Evolutionary conservation across 2,797 vertebrate species (phyloP), one percentile per base, ranked within the genome.

Genomic region (Myotis daubentonii): DNA sequence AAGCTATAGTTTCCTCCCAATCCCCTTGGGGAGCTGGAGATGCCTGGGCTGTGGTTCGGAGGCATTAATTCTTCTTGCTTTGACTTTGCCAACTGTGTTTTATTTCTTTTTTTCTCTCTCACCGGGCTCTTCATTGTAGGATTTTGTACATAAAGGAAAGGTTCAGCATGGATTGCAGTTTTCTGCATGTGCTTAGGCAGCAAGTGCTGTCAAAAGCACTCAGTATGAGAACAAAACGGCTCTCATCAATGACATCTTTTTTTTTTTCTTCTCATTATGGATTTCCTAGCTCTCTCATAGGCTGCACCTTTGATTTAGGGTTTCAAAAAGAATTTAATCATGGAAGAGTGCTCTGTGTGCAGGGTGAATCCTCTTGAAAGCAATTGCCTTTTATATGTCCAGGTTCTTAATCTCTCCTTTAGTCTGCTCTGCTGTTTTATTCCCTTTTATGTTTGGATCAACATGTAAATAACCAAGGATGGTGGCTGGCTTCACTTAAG

Each of bases 261-360:
- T 92, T 41, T 86, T 60, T 60, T 57, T 4, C 2, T 23, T 10
- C 17, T 6, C 57, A 49, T 92, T 97, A 49, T 87, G 96, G 53
- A 85, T 92, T 97, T 94, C 91, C 75, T 87, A 95, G 65, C 41
- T 81, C 78, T 82, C 95, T 96, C 33, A 89, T 97, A 97, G 96
- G 79, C 30, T 87, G 82, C 11, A 57, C 87, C 95, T 98, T 97
- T 97, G 96, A 97, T 97, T 97, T 96, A 88, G 88, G 76, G 95
- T 97, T 98, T 98, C 97, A 97, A 96, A 97, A 95, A 83, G 97
- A 98, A 98, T 97, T 97, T 93, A 93, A 89, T 97, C 97, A 97
- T 95, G 81, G 96, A 97, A 92, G 92, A 94, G 72, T 97, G 71
- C 70, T 87, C 74, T 80, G 38, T 51, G 78, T 78, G 36, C 10